phyloP scores from a whole-genome alignment of 92 coral and sea anemone species.

The Zoanthus sansibaricus region DNA sequence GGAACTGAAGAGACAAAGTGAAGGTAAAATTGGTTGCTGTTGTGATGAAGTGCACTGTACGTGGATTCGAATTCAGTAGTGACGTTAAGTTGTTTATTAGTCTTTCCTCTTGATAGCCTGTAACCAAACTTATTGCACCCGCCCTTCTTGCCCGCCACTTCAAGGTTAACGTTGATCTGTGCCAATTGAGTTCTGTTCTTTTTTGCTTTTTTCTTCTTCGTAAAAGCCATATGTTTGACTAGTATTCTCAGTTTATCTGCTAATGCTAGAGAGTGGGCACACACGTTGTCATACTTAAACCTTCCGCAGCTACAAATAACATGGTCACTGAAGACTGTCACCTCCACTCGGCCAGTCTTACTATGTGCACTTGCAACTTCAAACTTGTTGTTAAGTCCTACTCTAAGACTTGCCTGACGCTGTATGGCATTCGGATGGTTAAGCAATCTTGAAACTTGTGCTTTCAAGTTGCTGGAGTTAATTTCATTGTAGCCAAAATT shows the following conservation, averaged over 20 bases:
- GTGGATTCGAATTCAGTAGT: not conserved
- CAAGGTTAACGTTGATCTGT: slow-evolving; percentile 4
- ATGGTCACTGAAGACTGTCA: not conserved
- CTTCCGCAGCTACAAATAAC: not conserved
- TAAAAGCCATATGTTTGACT: not conserved
- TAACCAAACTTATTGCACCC: slow-evolving; percentile 2
- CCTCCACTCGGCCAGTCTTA: slow-evolving; percentile 8
- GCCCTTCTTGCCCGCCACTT: not conserved
- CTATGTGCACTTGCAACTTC: slow-evolving; percentile 12
- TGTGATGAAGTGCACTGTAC: slow-evolving; percentile 21
- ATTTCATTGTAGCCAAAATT: not conserved
- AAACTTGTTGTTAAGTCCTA: not conserved
- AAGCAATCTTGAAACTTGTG: not conserved
- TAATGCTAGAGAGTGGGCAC: slow-evolving; percentile 6
- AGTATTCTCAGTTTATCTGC: not conserved
- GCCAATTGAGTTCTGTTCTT: slow-evolving; percentile 1
- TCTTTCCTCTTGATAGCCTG: slow-evolving; percentile 7
- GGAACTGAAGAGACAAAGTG: slow-evolving; percentile 10
- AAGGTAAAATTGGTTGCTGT: slow-evolving; percentile 17
- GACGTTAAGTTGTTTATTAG: not conserved
- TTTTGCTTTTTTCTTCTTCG: not conserved
- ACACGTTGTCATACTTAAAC: not conserved
- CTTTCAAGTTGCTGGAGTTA: slow-evolving; percentile 5
- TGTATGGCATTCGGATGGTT: not conserved
- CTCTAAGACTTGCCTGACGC: slow-evolving; percentile 13